These are phyloP conservation scores for Narcine bancroftii DNA, from an alignment of 2,113 vertebrate genomes.

Conservation along the genomic window DNA sequence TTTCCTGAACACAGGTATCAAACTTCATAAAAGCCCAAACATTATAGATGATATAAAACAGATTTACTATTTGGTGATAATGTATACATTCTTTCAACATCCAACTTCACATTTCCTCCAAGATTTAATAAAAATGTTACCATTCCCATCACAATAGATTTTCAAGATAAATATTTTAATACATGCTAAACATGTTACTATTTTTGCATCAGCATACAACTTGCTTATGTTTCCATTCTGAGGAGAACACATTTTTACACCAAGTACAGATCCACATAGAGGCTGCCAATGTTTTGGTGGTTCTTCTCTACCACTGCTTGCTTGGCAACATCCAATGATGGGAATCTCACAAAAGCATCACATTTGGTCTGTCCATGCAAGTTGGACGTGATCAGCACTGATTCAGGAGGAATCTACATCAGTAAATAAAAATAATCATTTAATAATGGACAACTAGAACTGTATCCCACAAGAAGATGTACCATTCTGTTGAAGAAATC, in stretches of 20 bases:
- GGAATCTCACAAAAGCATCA: slow-evolving; percentile 49
- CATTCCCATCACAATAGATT: neutral
- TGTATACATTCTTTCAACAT: neutral
- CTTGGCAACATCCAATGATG: slow-evolving; percentile 48
- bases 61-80: neutral
- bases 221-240: neutral
- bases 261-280: slow-evolving; percentile 52
- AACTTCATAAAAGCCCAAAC: neutral
- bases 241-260: slow-evolving; percentile 44
- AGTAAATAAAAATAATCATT: neutral
- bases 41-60: neutral
- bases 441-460: neutral
- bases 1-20: neutral
- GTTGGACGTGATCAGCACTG: slow-evolving; percentile 55
- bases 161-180: neutral
- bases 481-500: slow-evolving; percentile 19
- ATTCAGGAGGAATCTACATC: slow-evolving; percentile 50
- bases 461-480: slow-evolving; percentile 18
- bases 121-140: neutral
- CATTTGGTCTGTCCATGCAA: slow-evolving; percentile 51
- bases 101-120: neutral
- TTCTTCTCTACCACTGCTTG: slow-evolving; percentile 44
- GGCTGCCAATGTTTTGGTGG: slow-evolving; percentile 43
- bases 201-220: neutral
- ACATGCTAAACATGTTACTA: neutral